These are phyloP conservation scores for Penaeus indicus DNA, from an alignment of 1,140 invertebrate species.

Conservation along the genomic window DNA sequence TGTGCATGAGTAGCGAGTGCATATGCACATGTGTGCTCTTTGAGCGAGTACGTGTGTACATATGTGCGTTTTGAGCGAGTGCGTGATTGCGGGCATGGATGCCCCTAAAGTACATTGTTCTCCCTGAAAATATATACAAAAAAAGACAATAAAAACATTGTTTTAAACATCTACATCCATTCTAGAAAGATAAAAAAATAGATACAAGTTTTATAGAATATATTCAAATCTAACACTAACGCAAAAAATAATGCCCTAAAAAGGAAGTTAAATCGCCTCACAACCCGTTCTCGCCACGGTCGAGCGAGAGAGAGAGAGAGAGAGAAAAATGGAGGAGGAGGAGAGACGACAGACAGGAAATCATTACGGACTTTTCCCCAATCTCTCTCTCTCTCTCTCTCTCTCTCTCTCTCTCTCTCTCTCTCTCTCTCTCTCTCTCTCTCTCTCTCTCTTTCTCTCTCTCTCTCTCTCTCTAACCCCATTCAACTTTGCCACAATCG, in stretches of 20 bases:
- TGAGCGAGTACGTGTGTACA: background rate
- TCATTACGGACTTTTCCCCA: background rate
- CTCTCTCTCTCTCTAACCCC: background rate
- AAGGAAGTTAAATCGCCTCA: background rate
- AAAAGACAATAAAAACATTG: too few relatives aligned
- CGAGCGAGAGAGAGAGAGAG: background rate
- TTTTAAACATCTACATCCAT: too few relatives aligned
- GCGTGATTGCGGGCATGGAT: too few relatives aligned
- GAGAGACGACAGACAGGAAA: background rate
- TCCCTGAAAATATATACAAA: too few relatives aligned
- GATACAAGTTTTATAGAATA: too few relatives aligned
- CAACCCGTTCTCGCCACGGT: background rate
- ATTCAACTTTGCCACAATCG: background rate
- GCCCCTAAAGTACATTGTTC: too few relatives aligned
- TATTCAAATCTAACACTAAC: too few relatives aligned
- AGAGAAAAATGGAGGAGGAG: slow-evolving; percentile 2
- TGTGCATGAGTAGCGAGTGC: background rate
- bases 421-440: background rate
- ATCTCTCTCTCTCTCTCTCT: background rate
- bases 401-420: background rate
- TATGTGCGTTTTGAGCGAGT: background rate
- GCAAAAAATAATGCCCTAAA: background rate
- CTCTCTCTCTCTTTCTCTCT: background rate
- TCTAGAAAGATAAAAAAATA: too few relatives aligned
- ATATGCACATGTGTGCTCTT: background rate